Percentiles rank a stretch among this genome's conserved stretches.
These are phyloP conservation scores for Ips nitidus DNA, from an alignment of 1,140 invertebrate genomes.

Conservation along the genomic window DNA sequence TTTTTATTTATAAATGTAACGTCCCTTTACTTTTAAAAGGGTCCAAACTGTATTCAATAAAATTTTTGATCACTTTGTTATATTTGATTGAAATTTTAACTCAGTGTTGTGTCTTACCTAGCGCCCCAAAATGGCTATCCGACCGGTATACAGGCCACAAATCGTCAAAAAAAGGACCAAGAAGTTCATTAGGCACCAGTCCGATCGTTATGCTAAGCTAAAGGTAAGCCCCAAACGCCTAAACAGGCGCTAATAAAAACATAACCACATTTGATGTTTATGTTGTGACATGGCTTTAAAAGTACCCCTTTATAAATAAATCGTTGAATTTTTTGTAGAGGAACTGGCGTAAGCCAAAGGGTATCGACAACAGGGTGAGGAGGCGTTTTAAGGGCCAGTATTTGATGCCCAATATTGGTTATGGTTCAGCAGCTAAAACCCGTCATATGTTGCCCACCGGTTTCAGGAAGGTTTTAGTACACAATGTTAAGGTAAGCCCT, in stretches of 20 bases:
- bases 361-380: slow-evolving; percentile 99
- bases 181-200: slow-evolving; percentile 95
- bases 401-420: slow-evolving; percentile 99
- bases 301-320: neutral
- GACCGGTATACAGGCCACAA: slow-evolving; percentile 82
- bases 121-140: slow-evolving; percentile 55
- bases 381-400: slow-evolving; percentile 98
- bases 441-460: slow-evolving; percentile 96
- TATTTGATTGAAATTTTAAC: too few relatives aligned
- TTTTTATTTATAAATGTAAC: neutral
- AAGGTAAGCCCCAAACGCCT: slow-evolving; percentile 64
- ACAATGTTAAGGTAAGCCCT: slow-evolving; percentile 74
- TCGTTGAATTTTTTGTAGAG: slow-evolving; percentile 54
- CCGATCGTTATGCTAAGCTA: slow-evolving; percentile 94
- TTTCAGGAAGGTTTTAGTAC: slow-evolving; percentile 85
- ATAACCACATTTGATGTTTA: slow-evolving; percentile 16
- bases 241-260: too few relatives aligned
- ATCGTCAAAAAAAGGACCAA: slow-evolving; percentile 96
- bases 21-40: too few relatives aligned
- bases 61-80: too few relatives aligned
- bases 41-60: too few relatives aligned
- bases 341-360: slow-evolving; percentile 90
- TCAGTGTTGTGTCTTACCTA: neutral
- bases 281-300: neutral
- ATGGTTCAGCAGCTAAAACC: slow-evolving; percentile 92